phyloP scores from a whole-genome alignment of 2,888 invertebrate species.

The Stegophylla sp. region DNA sequence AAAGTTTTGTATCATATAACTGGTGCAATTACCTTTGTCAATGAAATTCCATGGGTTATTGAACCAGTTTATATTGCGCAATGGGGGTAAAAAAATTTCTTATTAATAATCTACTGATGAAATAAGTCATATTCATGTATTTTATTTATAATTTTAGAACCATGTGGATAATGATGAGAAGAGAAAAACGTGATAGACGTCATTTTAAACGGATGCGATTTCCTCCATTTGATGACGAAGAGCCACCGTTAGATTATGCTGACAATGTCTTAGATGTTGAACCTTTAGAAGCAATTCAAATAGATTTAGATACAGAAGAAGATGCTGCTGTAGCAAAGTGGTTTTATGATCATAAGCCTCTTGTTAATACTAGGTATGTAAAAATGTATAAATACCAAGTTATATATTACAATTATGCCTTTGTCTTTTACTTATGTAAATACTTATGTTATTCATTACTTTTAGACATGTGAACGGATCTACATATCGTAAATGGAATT shows the following conservation, averaged over 20 bases:
- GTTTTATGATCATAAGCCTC: slow-evolving; percentile 98
- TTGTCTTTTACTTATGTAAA: not conserved
- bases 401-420: not conserved
- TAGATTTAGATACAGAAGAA: slow-evolving; percentile 95
- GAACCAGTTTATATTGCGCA: slow-evolving; percentile 99
- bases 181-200: slow-evolving; percentile 96
- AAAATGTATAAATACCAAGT: not conserved
- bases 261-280: slow-evolving; percentile 99
- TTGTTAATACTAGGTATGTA: slow-evolving; percentile 81
- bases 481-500: slow-evolving; percentile 95
- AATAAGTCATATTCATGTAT: not conserved
- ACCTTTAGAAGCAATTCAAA: slow-evolving; percentile 97
- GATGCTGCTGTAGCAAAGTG: slow-evolving; percentile 88
- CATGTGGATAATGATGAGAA: slow-evolving; percentile 99
- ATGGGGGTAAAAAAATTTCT: slow-evolving; percentile 79
- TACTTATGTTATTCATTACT: not conserved
- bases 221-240: slow-evolving; percentile 99
- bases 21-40: slow-evolving; percentile 99
- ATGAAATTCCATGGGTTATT: slow-evolving; percentile 99
- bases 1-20: slow-evolving; percentile 98
- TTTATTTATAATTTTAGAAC: slow-evolving; percentile 71
- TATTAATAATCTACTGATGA: too few species aligned
- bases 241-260: slow-evolving; percentile 98
- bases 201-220: slow-evolving; percentile 99
- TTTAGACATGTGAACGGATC: slow-evolving; percentile 88